These are phyloP conservation scores for Notarius quadriscutis DNA, from an alignment of 2,113 vertebrate genomes.

Conservation along the genomic window DNA sequence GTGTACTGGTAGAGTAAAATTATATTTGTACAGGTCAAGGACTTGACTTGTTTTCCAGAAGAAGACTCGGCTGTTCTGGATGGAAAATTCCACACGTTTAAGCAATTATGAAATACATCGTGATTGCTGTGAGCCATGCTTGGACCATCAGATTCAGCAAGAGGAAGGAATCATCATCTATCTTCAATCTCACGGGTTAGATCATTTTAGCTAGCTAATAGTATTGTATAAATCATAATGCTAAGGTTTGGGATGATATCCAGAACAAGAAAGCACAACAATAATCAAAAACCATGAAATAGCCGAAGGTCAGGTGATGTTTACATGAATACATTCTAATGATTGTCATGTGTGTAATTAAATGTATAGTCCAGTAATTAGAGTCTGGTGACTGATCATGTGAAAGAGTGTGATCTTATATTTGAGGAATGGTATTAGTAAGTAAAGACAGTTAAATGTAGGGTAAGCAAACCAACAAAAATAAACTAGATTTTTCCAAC, in stretches of 20 bases:
- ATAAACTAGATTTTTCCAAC: no score
- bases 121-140: background rate
- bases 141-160: background rate
- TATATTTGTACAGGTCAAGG: background rate
- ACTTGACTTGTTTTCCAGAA: background rate
- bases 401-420: background rate
- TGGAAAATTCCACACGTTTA: background rate
- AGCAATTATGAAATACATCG: background rate
- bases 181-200: background rate
- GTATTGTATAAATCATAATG: background rate
- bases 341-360: background rate
- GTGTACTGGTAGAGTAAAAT: background rate
- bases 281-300: background rate
- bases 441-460: background rate
- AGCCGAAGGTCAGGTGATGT: background rate
- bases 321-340: background rate
- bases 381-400: background rate
- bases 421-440: background rate
- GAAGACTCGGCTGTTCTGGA: background rate
- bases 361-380: background rate
- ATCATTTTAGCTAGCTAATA: background rate
- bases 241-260: background rate
- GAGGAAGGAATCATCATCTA: background rate
- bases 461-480: no score
- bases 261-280: background rate